Evolutionary conservation across 1,140 invertebrate species (phyloP).

Genomic region (Acyrthosiphon pisum): DNA sequence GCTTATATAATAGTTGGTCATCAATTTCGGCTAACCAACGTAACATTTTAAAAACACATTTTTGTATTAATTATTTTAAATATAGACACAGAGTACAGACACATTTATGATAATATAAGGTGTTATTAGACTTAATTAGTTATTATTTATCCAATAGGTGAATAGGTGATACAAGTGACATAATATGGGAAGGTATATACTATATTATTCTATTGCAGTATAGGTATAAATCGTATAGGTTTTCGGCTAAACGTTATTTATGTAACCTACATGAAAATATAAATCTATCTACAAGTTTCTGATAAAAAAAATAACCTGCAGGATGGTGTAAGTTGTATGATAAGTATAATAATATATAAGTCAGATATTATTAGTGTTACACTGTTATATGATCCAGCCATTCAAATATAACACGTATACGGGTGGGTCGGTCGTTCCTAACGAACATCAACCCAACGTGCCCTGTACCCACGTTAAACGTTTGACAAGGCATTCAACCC

Average conservation of each 20-base stretch:
- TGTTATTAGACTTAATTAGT: no score
- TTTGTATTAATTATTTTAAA: no score
- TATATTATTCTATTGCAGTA: not conserved
- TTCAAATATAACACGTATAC: not conserved
- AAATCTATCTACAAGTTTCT: not conserved
- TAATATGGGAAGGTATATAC: not conserved
- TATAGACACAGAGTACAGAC: no score
- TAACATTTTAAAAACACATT: no score
- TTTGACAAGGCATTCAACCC: constrained; percentile 29
- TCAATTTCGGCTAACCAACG: no score
- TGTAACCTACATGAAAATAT: not conserved
- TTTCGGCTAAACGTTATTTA: not conserved
- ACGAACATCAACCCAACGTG: constrained; percentile 8
- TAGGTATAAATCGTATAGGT: not conserved
- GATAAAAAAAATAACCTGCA: not conserved
- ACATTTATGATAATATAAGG: no score
- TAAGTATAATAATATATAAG: not conserved
- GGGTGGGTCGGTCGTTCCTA: not conserved
- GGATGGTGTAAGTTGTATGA: not conserved
- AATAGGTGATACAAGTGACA: not conserved
- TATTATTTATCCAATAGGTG: not conserved
- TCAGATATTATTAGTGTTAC: not conserved
- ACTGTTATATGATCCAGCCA: not conserved
- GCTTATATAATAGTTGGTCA: no score
- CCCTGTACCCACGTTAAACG: constrained; percentile 24